A percentile compares a stretch with the other conserved stretches of the same genome.
Evolutionary conservation across 1,140 invertebrate species (phyloP).

Genomic region (Rhopalosiphum maidis): DNA sequence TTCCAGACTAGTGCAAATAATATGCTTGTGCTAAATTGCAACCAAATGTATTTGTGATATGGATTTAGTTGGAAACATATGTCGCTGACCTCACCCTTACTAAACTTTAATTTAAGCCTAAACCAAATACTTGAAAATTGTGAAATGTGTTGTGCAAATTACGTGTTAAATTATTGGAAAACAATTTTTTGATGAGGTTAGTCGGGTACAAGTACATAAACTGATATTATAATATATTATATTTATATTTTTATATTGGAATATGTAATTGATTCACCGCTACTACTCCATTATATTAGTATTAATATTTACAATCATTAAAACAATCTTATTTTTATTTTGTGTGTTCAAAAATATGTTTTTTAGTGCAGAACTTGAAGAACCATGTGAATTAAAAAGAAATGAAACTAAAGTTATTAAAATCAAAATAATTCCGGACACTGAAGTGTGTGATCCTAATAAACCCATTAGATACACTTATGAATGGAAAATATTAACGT

Average conservation of each 20-base stretch:
- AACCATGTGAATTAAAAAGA: background rate
- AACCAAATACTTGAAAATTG: no score
- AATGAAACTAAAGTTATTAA: background rate
- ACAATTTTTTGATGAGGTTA: no score
- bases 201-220: background rate
- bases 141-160: no score
- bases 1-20: no score
- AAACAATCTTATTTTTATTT: background rate
- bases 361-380: background rate
- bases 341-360: background rate
- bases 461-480: background rate
- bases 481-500: background rate
- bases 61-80: no score
- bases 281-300: background rate
- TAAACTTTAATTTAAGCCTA: no score
- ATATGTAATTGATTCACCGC: background rate
- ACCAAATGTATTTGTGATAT: no score
- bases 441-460: background rate
- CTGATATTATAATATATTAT: background rate
- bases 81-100: no score
- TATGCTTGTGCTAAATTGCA: no score
- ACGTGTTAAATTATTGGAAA: no score
- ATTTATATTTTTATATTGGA: background rate
- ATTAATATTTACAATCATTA: background rate
- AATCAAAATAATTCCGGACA: background rate